These are phyloP conservation scores for Caenorhabditis sulstoni DNA, from an alignment of 2,888 invertebrate genomes.

Conservation along the genomic window DNA sequence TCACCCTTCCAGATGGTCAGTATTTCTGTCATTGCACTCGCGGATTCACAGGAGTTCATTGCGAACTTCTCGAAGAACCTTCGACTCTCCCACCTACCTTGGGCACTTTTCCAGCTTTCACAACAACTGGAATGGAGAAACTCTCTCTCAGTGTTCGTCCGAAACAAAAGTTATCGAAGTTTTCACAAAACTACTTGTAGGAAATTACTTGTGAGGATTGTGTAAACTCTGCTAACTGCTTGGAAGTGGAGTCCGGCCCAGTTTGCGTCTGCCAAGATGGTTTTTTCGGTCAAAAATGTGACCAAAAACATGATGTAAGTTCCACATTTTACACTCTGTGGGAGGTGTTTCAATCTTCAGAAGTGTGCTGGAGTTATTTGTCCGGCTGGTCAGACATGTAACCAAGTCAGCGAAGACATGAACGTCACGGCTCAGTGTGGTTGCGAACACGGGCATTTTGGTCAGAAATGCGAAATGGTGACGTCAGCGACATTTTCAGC, in stretches of 20 bases:
- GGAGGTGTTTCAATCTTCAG: slow-evolving; percentile 29
- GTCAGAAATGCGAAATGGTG: slow-evolving; percentile 63
- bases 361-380: slow-evolving; percentile 53
- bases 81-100: slow-evolving; percentile 28
- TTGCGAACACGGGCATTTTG: slow-evolving; percentile 63
- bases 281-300: slow-evolving; percentile 64
- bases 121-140: slow-evolving; percentile 14
- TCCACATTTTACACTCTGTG: not conserved
- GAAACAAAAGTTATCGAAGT: too few relatives aligned
- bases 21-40: slow-evolving; percentile 67
- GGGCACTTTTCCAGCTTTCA: slow-evolving; percentile 30
- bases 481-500: slow-evolving; percentile 70
- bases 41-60: slow-evolving; percentile 69
- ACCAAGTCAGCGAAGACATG: slow-evolving; percentile 29
- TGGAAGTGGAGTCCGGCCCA: slow-evolving; percentile 59
- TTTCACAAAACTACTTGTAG: slow-evolving; percentile 20
- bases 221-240: slow-evolving; percentile 60
- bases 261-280: slow-evolving; percentile 68
- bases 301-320: slow-evolving; percentile 58
- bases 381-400: slow-evolving; percentile 49
- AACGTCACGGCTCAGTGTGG: slow-evolving; percentile 56
- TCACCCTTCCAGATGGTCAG: too few relatives aligned
- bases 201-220: slow-evolving; percentile 65
- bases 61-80: slow-evolving; percentile 58
- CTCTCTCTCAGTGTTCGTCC: not conserved